Evolutionary conservation across 2,113 vertebrate species (phyloP).

Genomic region (Sylvilagus bachmani): DNA sequence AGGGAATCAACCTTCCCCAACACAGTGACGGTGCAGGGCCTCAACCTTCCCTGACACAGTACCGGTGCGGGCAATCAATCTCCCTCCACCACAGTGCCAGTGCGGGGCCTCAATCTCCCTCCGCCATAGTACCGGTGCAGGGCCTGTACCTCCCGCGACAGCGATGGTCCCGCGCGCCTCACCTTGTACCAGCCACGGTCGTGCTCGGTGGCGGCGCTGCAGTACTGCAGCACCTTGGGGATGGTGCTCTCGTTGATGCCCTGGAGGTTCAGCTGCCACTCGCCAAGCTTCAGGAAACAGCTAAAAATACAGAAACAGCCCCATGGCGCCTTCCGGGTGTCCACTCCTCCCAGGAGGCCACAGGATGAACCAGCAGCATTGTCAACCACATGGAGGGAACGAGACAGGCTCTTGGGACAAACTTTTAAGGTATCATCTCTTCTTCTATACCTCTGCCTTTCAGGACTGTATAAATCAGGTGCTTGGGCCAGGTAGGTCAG

Average conservation of each 20-base stretch:
- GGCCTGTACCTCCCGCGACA: no score
- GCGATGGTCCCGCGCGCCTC: no score
- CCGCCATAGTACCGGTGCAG: no score
- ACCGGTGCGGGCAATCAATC: no score
- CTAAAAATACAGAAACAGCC: slow-evolving; percentile 85
- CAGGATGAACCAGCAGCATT: not conserved
- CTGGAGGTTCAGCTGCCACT: slow-evolving; percentile 99
- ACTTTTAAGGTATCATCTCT: slow-evolving; percentile 32
- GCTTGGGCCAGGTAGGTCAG: not conserved
- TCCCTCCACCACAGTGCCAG: no score
- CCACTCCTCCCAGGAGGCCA: not conserved
- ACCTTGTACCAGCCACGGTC: slow-evolving; percentile 96
- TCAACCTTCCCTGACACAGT: no score
- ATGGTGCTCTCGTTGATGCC: slow-evolving; percentile 99
- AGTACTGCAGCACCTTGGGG: slow-evolving; percentile 98
- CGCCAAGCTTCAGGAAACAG: slow-evolving; percentile 98
- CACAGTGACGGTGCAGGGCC: no score
- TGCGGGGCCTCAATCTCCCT: no score
- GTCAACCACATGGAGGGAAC: slow-evolving; percentile 12
- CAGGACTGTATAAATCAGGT: slow-evolving; percentile 52
- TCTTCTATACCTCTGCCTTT: not conserved
- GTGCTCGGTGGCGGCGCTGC: slow-evolving; percentile 97
- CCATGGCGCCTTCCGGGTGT: not conserved
- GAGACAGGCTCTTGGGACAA: not conserved
- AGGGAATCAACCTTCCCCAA: no score